phyloP scores from a whole-genome alignment of 2,888 invertebrate genomes.

The Eilema caniola region DNA sequence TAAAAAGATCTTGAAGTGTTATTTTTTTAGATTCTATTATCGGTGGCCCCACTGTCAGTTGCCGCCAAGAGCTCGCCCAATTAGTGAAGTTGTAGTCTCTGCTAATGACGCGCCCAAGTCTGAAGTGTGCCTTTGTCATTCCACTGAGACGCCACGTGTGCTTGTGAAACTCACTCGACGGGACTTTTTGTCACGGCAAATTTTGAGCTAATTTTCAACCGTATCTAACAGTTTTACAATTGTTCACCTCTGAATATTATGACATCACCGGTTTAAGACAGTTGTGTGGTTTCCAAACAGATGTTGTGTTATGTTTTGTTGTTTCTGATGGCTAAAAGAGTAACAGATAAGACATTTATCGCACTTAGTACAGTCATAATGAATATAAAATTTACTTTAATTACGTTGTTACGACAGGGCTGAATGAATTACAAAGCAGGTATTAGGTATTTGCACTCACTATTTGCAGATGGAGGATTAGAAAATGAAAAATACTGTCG shows the following conservation, averaged over 20 bases:
- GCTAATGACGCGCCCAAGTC: constrained; percentile 59
- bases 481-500: no score
- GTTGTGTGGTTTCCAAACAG: no score
- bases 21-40: constrained; percentile 24
- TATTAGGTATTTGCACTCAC: no score
- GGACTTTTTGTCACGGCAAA: constrained; percentile 36
- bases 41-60: constrained; percentile 30
- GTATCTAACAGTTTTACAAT: not conserved
- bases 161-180: constrained; percentile 25
- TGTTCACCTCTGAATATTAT: not conserved
- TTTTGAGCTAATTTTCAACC: constrained; percentile 32
- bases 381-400: no score
- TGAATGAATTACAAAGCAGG: no score
- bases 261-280: not conserved
- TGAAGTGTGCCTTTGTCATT: constrained; percentile 57
- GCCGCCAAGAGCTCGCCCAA: constrained; percentile 54
- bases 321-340: no score
- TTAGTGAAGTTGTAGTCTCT: constrained; percentile 55
- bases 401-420: no score
- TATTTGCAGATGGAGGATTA: no score
- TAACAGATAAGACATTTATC: no score
- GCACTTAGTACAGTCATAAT: no score
- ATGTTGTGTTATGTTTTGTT: no score
- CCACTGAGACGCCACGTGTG: constrained; percentile 43
- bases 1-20: not conserved